Evolutionary conservation across 2,888 invertebrate species (phyloP), one percentile per base, ranked within the genome.

Genomic region (Hecatera dysodea): DNA sequence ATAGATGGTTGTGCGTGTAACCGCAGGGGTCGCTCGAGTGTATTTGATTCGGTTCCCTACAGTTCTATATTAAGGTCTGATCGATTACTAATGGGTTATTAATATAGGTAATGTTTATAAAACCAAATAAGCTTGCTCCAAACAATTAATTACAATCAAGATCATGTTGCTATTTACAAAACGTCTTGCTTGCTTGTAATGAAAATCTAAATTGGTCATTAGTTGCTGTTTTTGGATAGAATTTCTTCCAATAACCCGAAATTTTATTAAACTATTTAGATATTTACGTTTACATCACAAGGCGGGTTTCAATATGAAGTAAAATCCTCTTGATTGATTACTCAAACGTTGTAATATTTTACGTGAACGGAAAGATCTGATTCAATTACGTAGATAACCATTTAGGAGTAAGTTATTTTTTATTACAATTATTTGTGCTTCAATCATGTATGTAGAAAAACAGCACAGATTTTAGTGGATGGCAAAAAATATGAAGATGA

Each of bases 291-390:
- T 67, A 64, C 42, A 55, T 65, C 42, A 61, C 39, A 65, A 68
- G 65, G 52, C 53, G 55, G 36, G 61, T 61, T 84, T 78, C 70
- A 67, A 72, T 73, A 62, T 77, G 29, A 56, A 71, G 68, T 61
- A 62, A 73, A 68, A 83, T 81, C 72, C 66, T 60, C 75, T 81
- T 89, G 88, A 90, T 91, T 86, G 88, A 89, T 90, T 82, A 72
- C 84, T 74, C 24, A 72, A 77, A 84, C 85, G 80, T 81, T 84
- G 72, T 83, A 84, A 91, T 91, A 86, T 90, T 85, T 88, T 91
- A 91, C 91, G 91, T 88, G 90, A 83, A 78, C 73, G 24, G 82
- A 84, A 82, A 82, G 61, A 80, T 77, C 61, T 77, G 74, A 68
- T 76, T 65, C 64, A 68, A 64, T 83, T 68, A 79, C 65, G 72